phyloP scores from a whole-genome alignment of 2,797 vertebrate genomes.

The Bovichtus diacanthus region DNA sequence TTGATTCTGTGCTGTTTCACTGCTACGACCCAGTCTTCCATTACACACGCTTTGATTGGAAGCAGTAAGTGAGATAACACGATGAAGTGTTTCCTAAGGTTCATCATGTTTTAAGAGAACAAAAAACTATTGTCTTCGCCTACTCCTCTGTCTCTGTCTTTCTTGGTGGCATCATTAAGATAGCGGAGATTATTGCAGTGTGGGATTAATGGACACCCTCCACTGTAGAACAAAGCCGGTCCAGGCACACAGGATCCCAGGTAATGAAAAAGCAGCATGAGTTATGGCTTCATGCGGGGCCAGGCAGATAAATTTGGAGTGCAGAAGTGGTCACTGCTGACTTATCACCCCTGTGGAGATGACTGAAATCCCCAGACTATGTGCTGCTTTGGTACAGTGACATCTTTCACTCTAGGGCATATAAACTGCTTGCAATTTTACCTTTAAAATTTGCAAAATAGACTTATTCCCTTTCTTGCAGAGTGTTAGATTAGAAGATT shows the following conservation, averaged over 20 bases:
- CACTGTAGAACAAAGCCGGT: constrained; percentile 64
- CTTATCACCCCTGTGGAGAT: constrained; percentile 55
- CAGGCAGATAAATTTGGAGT: constrained; percentile 61
- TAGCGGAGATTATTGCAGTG: constrained; percentile 68
- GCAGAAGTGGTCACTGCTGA: constrained; percentile 66
- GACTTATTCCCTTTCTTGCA: background rate
- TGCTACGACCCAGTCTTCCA: constrained; percentile 4
- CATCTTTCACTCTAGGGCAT: constrained; percentile 12
- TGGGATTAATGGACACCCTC: constrained; percentile 75
- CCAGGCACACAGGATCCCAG: constrained; percentile 55
- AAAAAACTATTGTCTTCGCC: constrained; percentile 68
- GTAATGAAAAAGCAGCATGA: constrained; percentile 76
- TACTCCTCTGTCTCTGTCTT: constrained; percentile 64
- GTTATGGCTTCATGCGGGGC: constrained; percentile 67
- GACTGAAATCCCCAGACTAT: constrained; percentile 39
- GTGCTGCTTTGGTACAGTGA: constrained; percentile 23
- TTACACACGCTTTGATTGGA: constrained; percentile 49
- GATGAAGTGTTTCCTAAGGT: constrained; percentile 56
- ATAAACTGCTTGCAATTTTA: constrained; percentile 17
- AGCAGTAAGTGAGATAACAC: constrained; percentile 46
- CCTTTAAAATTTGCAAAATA: background rate
- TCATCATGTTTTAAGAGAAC: constrained; percentile 60
- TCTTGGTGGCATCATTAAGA: constrained; percentile 71
- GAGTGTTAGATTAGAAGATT: background rate
- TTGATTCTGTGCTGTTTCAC: constrained; percentile 16